Evolutionary conservation across 2,888 invertebrate species (phyloP).

Genomic region (Brenthis ino): DNA sequence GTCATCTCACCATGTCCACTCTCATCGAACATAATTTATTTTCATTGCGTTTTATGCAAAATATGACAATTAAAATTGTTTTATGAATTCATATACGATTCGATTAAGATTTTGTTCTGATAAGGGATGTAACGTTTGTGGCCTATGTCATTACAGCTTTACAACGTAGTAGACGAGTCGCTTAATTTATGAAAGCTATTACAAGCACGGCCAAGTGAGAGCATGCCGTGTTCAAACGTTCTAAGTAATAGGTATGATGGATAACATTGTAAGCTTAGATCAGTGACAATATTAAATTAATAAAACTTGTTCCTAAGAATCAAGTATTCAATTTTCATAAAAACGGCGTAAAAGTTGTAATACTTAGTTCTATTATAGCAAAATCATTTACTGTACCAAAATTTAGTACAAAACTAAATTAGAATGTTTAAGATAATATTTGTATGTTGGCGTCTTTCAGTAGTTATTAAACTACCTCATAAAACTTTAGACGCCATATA

Average conservation of each 20-base stretch:
- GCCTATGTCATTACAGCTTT: slow-evolving; percentile 63
- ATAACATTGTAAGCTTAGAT: slow-evolving; percentile 16
- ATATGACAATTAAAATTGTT: slow-evolving; percentile 75
- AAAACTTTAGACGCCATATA: not conserved
- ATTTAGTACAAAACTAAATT: too few relatives aligned
- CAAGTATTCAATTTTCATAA: not conserved
- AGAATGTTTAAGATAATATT: too few relatives aligned
- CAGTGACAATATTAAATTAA: not conserved
- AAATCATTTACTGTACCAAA: too few relatives aligned
- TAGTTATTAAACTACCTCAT: too few relatives aligned
- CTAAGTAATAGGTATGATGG: slow-evolving; percentile 7
- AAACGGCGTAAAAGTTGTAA: not conserved
- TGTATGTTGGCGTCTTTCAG: too few relatives aligned
- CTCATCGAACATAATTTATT: slow-evolving; percentile 67
- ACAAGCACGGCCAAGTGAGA: slow-evolving; percentile 27
- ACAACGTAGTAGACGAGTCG: slow-evolving; percentile 47
- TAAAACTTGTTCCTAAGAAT: not conserved
- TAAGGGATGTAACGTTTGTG: slow-evolving; percentile 65
- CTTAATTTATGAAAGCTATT: slow-evolving; percentile 54
- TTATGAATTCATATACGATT: slow-evolving; percentile 68
- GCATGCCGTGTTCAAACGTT: not conserved
- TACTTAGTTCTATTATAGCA: not conserved
- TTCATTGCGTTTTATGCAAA: slow-evolving; percentile 71
- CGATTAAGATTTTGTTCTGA: slow-evolving; percentile 79
- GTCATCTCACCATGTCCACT: slow-evolving; percentile 58